Conservation (phyloP, 1,140 invertebrate species). For the Carcinoscorpius rotundicauda region DNA sequence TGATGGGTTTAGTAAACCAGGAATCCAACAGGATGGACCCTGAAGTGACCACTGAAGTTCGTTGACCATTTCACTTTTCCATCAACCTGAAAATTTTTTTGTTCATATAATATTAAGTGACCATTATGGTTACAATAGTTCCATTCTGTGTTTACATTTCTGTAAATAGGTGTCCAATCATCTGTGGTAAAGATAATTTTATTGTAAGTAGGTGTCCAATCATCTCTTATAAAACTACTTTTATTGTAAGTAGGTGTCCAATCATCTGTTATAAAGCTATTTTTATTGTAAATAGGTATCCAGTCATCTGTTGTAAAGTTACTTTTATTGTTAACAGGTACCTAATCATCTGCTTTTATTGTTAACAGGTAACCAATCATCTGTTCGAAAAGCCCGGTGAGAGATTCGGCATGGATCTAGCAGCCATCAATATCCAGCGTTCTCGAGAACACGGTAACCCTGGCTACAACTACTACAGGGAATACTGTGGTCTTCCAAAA, state of each 20-base stretch:
- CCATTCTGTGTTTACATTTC: too few species aligned
- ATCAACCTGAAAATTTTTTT: not conserved
- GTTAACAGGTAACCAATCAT: constrained; percentile 27
- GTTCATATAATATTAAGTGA: constrained; percentile 1
- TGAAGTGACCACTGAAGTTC: constrained; percentile 71
- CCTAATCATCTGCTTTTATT: too few species aligned
- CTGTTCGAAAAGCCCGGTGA: constrained; percentile 29
- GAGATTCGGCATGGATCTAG: constrained; percentile 31
- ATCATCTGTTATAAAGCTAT: too few species aligned
- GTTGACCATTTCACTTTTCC: constrained; percentile 1
- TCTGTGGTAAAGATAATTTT: too few species aligned
- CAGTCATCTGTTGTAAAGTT: too few species aligned
- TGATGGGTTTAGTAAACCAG: constrained; percentile 86
- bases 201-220: too few species aligned
- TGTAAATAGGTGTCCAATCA: too few species aligned
- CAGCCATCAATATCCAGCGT: constrained; percentile 32
- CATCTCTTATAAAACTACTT: too few species aligned
- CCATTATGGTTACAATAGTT: too few species aligned
- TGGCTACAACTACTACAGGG: constrained; percentile 31
- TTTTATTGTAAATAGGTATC: too few species aligned
- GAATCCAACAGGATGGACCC: constrained; percentile 90
- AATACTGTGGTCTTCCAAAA: constrained; percentile 65
- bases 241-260: too few species aligned
- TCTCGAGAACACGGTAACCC: constrained; percentile 38
- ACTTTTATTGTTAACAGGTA: too few species aligned